Conservation (phyloP, 2,888 invertebrate species). For the Tetanocera ferruginea region DNA sequence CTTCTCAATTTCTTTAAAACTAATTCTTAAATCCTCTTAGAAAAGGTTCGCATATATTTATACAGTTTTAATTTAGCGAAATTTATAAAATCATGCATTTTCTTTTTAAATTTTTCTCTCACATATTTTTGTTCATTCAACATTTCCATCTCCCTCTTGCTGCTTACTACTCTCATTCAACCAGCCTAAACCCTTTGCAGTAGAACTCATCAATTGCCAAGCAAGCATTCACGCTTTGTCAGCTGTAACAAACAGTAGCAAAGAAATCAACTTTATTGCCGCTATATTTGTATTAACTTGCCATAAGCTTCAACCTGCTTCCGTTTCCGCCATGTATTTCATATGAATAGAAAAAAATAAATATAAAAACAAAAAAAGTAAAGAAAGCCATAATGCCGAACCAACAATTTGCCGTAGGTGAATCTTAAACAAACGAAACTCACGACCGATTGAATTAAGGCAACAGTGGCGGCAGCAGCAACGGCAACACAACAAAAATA, state of each 20-base stretch:
- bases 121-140: no score
- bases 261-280: conserved; percentile 10
- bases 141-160: no score
- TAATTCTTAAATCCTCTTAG: no score
- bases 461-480: background rate
- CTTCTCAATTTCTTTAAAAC: no score
- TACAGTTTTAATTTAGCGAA: no score
- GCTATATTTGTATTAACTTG: conserved; percentile 19
- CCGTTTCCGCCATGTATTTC: conserved; percentile 6
- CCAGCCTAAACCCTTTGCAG: no score
- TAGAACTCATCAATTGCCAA: conserved; percentile 50
- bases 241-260: conserved; percentile 30
- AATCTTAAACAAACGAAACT: conserved; percentile 8
- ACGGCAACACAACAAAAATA: background rate
- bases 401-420: conserved; percentile 10
- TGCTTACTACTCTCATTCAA: no score
- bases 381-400: background rate
- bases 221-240: conserved; percentile 54
- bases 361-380: background rate
- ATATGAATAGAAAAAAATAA: no score
- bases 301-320: conserved; percentile 17
- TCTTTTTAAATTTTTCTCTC: no score
- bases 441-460: background rate
- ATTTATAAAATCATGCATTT: no score
- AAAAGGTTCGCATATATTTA: no score